Base-by-base conservation (phyloP, 2,113 vertebrate species). In the Pluvialis apricaria region DNA sequence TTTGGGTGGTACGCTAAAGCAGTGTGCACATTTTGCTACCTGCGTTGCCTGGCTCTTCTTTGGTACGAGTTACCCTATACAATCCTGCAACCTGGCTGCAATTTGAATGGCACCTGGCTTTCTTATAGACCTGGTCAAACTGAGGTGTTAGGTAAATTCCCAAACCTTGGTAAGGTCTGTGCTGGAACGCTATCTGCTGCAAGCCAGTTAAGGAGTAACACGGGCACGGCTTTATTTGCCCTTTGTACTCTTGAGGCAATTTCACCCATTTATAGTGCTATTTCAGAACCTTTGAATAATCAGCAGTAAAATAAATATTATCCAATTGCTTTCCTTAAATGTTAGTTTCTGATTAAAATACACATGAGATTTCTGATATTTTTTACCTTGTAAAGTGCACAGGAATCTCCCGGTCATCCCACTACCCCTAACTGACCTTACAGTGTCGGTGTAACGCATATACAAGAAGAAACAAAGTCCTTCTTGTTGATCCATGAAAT, bases 261-360 rank as follows among this genome's bases (percentile, higher is more conserved):
- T 83, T 94, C 83, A 79, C 90, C 82, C 80, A 88, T 96, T 96
- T 91, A 72, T 60, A 79, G 55, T 92, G 80, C 87, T 97, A 82
- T 96, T 97, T 96, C 87, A 93, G 95, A 98, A 94, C 91, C 68
- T 97, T 94, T 6, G 10, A 82, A 49, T 70, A 87, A 87, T 93
- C 73, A 77, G 20, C 55, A 86, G 64, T 90, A 97, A 96, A 97
- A 95, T 93, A 97, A 91, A 84, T 97, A 75, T 69, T 92, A 70
- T n/a, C 38, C 32, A 82, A 40, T 96, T 93, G 79, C 57, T 97
- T 97, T 96, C 52, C 85, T 86, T 91, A 97, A 98, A 88, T 58
- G 77, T 71, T 64, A 72, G 32, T 65, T 89, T 97, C 58, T 85
- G 51, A 78, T 95, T 91, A 64, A 97, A 97, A 92, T 92, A 79